Evolutionary conservation across 2,888 invertebrate species (phyloP).

Genomic region (Reticulitermes lucifugus): DNA sequence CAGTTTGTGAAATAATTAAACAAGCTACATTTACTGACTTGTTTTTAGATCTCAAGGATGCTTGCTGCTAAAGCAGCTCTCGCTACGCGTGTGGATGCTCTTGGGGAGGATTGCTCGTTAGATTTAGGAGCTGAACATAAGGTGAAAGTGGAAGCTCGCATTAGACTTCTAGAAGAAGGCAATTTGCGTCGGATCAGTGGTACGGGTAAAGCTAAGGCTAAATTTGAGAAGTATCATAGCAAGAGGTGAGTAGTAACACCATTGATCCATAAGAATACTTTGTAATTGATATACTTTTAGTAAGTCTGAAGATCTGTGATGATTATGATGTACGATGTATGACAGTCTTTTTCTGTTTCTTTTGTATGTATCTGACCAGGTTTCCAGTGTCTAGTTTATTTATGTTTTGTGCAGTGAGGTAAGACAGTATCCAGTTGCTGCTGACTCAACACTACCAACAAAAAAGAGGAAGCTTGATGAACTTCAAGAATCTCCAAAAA

Average conservation of each 20-base stretch:
- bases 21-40: too few species aligned
- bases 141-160: slow-evolving; percentile 85
- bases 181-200: slow-evolving; percentile 86
- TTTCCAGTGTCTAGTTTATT: slow-evolving; percentile 39
- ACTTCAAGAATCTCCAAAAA: slow-evolving; percentile 66
- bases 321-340: neutral
- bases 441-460: slow-evolving; percentile 83
- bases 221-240: slow-evolving; percentile 93
- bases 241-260: slow-evolving; percentile 66
- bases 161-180: slow-evolving; percentile 87
- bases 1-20: too few species aligned
- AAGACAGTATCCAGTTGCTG: slow-evolving; percentile 80
- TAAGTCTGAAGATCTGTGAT: neutral
- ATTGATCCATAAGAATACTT: neutral
- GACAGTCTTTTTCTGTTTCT: neutral
- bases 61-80: slow-evolving; percentile 96
- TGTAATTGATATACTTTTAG: neutral
- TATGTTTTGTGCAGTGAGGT: slow-evolving; percentile 73
- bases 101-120: slow-evolving; percentile 85
- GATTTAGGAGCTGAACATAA: slow-evolving; percentile 91
- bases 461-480: slow-evolving; percentile 67
- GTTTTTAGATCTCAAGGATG: slow-evolving; percentile 83
- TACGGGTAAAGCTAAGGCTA: slow-evolving; percentile 87
- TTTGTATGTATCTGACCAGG: neutral
- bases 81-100: slow-evolving; percentile 93